A percentile compares a stretch with the other conserved stretches of the same genome.
Evolutionary conservation across 2,113 vertebrate species (phyloP).

Genomic region (Mus musculus): DNA sequence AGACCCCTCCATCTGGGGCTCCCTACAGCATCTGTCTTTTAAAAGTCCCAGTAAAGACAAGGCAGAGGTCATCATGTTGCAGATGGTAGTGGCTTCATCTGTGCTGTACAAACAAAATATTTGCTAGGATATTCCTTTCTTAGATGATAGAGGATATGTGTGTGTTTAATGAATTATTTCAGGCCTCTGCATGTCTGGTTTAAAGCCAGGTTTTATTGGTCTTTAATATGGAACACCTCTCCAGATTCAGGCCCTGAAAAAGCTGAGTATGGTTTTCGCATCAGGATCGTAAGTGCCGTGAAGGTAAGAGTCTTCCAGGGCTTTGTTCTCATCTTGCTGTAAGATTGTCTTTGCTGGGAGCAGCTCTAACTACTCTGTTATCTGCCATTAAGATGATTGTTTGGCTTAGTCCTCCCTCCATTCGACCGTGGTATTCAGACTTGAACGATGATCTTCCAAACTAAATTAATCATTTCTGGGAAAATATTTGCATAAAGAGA

Average conservation of each 20-base stretch:
- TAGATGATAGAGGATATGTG: background rate
- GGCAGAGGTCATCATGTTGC: background rate
- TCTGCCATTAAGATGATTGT: background rate
- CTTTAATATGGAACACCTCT: background rate
- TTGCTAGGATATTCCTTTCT: background rate
- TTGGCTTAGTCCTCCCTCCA: background rate
- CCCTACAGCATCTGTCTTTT: background rate
- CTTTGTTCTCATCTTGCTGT: background rate
- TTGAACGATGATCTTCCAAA: constrained; percentile 31
- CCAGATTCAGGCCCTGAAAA: background rate
- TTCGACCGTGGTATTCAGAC: background rate
- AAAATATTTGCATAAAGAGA: background rate
- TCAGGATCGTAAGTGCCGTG: background rate
- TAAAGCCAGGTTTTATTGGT: background rate
- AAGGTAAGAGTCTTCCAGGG: background rate
- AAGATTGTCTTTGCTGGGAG: background rate
- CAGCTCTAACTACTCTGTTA: background rate
- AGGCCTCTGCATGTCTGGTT: background rate
- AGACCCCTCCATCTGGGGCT: background rate
- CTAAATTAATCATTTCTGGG: constrained; percentile 10
- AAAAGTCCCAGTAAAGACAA: background rate
- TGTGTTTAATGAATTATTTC: background rate
- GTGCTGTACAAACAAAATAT: background rate
- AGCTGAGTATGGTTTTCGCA: background rate
- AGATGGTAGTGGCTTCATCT: background rate